Base-by-base conservation (phyloP, 2,888 invertebrate species). In the Melipona beecheii region DNA sequence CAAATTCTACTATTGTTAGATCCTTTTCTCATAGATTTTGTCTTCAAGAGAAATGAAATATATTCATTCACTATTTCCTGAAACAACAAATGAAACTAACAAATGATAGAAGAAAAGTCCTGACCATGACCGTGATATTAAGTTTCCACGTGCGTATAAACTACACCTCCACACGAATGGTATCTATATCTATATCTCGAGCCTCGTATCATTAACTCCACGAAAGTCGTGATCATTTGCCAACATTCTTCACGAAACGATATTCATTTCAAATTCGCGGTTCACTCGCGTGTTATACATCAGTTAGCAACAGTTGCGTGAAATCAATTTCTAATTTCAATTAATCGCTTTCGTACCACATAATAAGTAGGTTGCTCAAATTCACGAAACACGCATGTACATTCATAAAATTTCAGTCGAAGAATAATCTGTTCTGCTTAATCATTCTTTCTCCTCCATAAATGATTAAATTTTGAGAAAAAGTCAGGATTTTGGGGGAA, bases 291-390 rank as follows among this genome's bases (percentile, higher is more conserved):
- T 73, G 81, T 36, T 43, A 21, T 36, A 24, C 49, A 9, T 31
- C 43, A n/a, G 43, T 64, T 64, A 31, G 36, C 69, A 64, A 71
- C 58, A 62, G 31, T 50, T 43, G 49, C 74, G 73, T 49, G 75
- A 84, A 75, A 71, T 50, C 70, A 76, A 83, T 85, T 31, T 82
- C 50, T 21, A 68, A 56, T 71, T 54, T 72, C 75, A 84, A 88
- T 90, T 89, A 86, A 75, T 31, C 19, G 75, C 72, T 70, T 72
- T 62, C 83, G 92, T 83, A 85, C 92, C 81, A 91, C 85, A 91
- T 92, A 86, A 86, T 85, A 92, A 92, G 68, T 92, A 82, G 92
- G 91, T 90, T 91, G 90, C 86, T 78, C 73, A 76, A 83, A 81
- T 88, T 80, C 66, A 82, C 74, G 75, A 65, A 49, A 27, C 58